Base-by-base conservation (phyloP, 2,113 vertebrate species). In the Nothocercus nigrocapillus region DNA sequence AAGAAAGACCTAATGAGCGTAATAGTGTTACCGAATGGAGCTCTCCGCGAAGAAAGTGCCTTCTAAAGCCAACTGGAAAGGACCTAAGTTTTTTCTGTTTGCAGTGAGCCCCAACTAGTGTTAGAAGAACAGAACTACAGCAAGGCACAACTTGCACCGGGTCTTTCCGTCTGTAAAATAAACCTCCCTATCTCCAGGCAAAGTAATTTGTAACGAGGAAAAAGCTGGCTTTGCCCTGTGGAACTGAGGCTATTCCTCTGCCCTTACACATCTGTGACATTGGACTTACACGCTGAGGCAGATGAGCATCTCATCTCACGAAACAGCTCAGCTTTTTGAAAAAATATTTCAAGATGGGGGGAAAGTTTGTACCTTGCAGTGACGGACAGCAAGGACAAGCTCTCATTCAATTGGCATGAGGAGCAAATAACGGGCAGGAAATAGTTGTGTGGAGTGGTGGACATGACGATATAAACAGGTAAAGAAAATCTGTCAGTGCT, bases 31-130 rank as follows among this genome's bases (percentile, higher is more conserved):
- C 19, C 28, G 24, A 47, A n/a, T n/a, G 42, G 18, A 68, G 38
- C 42, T 78, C 58, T n/a, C 30, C 30, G 22, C 12, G 36, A 82
- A 72, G 70, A 28, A 42, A 25, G 25, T 32, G 59, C 47, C 30
- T 34, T 24, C 42, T 30, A 44, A n/a, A 44, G 42, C 25, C 42
- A 68, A 11, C 54, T 68, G 27, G 25, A 54, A 38, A 18, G 54
- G n/a, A 11, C 9, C 14, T 16, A 30, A 56, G 68, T 76, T 89
- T 96, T 82, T 96, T 97, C 95, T 83, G 93, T 97, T 95, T 94
- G 97, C 94, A 93, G 80, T 56, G 86, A 97, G 97, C 96, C 24
- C 97, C 97, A 94, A 94, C 98, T 98, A 98, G 97, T 94, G 98
- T 75, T 80, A 20, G 42, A 38, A 5, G 3, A 6, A 16, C 4